Conservation (phyloP, 2,113 vertebrate species). For the Brachirus orientalis region DNA sequence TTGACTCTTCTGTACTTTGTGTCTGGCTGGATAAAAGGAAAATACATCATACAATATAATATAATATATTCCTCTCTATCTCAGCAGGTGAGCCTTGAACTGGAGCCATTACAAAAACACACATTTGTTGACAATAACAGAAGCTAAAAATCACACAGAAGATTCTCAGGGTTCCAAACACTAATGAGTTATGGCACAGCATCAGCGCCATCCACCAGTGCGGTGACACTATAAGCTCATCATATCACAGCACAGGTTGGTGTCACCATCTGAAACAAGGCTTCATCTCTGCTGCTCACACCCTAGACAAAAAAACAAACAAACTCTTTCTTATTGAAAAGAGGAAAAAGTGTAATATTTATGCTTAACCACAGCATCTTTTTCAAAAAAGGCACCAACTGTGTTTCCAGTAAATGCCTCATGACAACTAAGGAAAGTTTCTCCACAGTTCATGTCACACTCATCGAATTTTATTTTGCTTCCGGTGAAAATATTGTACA, state of each 20-base stretch:
- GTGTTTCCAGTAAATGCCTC: not conserved
- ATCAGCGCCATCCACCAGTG: too few species aligned
- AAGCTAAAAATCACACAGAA: constrained; percentile 4
- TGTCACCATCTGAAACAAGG: too few species aligned
- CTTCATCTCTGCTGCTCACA: too few species aligned
- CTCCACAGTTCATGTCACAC: not conserved
- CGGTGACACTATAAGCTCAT: too few species aligned
- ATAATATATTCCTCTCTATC: not conserved
- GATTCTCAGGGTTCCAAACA: not conserved
- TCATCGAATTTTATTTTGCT: not conserved
- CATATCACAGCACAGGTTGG: too few species aligned
- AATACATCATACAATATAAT: not conserved
- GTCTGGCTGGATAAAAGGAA: not conserved
- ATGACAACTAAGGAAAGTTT: not conserved
- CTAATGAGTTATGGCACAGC: constrained; percentile 2
- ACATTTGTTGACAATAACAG: not conserved
- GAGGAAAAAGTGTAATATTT: too few species aligned
- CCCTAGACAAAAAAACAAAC: too few species aligned
- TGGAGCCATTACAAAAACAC: not conserved
- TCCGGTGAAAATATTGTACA: too few species aligned
- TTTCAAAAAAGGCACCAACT: not conserved
- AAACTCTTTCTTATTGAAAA: too few species aligned
- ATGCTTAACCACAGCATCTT: too few species aligned
- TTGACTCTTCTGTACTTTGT: not conserved
- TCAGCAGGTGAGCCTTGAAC: not conserved